phyloP scores from a whole-genome alignment of 2,888 invertebrate species.

The Eudemis profundana region DNA sequence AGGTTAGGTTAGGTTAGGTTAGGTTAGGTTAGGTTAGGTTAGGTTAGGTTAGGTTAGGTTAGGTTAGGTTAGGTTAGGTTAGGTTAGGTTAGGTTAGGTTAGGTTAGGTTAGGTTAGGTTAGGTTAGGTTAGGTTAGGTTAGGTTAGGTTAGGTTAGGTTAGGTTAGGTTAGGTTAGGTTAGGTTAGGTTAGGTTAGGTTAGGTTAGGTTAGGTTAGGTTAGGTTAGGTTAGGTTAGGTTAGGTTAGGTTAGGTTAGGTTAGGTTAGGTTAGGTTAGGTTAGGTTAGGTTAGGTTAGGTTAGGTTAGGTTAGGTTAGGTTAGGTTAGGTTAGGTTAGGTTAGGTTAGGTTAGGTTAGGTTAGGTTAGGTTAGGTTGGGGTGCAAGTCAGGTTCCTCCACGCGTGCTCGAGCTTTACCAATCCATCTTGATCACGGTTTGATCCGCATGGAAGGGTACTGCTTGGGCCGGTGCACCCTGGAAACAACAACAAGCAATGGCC shows the following conservation, averaged over 20 bases:
- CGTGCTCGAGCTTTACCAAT: too few relatives aligned
- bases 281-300: constrained; percentile 41
- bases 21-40: constrained; percentile 26
- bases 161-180: constrained; percentile 48
- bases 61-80: constrained; percentile 29
- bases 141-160: constrained; percentile 45
- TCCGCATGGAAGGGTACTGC: too few relatives aligned
- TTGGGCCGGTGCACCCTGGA: too few relatives aligned
- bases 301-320: constrained; percentile 44
- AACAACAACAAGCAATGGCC: too few relatives aligned
- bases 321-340: constrained; percentile 46
- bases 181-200: constrained; percentile 49
- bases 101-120: constrained; percentile 28
- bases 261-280: constrained; percentile 44
- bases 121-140: constrained; percentile 27
- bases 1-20: constrained; percentile 21
- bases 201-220: constrained; percentile 48
- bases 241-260: constrained; percentile 44
- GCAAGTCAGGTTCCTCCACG: constrained; percentile 4
- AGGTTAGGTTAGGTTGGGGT: constrained; percentile 44
- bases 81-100: constrained; percentile 28
- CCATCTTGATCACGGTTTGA: too few relatives aligned
- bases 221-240: constrained; percentile 46
- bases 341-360: constrained; percentile 39
- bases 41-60: constrained; percentile 27